Base-by-base conservation (phyloP, 2,113 vertebrate species). In the Trematomus loennbergii region DNA sequence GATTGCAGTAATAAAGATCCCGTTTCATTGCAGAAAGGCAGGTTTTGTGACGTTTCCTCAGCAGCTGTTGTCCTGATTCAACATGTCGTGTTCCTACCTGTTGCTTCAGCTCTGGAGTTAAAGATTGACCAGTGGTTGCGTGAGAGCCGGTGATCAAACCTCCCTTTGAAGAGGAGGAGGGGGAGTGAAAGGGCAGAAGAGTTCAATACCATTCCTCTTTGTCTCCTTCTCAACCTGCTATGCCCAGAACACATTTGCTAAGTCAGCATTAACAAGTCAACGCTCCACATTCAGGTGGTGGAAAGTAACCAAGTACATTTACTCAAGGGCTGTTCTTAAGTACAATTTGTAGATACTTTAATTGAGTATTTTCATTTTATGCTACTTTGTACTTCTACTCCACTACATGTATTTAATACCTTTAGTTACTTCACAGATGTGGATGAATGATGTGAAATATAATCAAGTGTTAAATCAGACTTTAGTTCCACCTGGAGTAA, bases 121-220 rank as follows among this genome's bases (percentile, higher is more conserved):
- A 95, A 94, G 84, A 95, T 95, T 94, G 94, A 91, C 93, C 90
- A 91, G 89, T 40, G 36, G 36, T 94, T 95, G 94, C 94, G 94
- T 95, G 95, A 94, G 94, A 95, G 91, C 87, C 82, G 82, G 79
- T 78, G 92, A 90, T 92, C 89, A 86, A 88, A 86, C 88, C 71
- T 86, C 84, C 89, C 86, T 89, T 85, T 75, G 75, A 85, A 68
- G 81, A 86, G 78, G 69, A 62, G 53, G 70, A 16, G 75, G 50
- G 71, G 65, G 68, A 85, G 77, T 72, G 45, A 69, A 69, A 84
- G 86, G 86, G 71, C 81, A 86, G 59, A 79, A n/a, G 76, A 90
- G 86, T 90, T 91, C 78, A 91, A 45, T 75, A 79, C 40, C 55
- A 16, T 43, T 68, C 10, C 36, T 71, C 63, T 54, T 53, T 68